Conservation (phyloP, 2,113 vertebrate species). For the Uria lomvia region DNA sequence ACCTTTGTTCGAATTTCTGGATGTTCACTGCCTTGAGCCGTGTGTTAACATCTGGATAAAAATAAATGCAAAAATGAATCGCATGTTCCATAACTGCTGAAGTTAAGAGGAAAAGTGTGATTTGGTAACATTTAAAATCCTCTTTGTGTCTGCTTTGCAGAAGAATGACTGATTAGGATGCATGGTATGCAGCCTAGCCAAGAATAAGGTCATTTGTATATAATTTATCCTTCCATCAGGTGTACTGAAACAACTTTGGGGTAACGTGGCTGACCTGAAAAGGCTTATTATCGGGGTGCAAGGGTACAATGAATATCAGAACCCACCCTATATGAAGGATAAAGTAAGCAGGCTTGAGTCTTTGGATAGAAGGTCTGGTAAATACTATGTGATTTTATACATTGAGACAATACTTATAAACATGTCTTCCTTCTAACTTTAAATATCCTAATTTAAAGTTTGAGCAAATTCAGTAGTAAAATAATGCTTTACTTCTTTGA, state of each 20-base stretch:
- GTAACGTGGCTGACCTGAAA: neutral
- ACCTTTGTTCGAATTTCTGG: neutral
- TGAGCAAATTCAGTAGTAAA: constrained; percentile 70
- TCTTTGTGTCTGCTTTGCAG: neutral
- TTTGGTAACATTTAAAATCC: neutral
- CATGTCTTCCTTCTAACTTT: constrained; percentile 38
- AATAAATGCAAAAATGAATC: neutral
- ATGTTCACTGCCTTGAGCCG: neutral
- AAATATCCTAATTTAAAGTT: constrained; percentile 69
- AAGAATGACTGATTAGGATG: neutral
- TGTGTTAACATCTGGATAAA: neutral
- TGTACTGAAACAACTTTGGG: neutral
- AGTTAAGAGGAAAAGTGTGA: neutral
- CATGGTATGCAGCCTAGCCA: neutral
- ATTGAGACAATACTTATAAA: constrained; percentile 58
- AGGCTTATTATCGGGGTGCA: neutral
- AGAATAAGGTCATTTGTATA: neutral
- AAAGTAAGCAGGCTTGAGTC: neutral
- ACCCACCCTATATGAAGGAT: neutral
- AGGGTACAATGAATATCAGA: neutral
- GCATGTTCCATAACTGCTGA: neutral
- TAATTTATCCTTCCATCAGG: neutral
- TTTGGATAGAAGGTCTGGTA: neutral
- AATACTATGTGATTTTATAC: neutral
- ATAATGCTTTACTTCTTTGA: constrained; percentile 68